phyloP scores from a whole-genome alignment of 1,140 invertebrate species.

The silkworm (Bombyx mori) region DNA sequence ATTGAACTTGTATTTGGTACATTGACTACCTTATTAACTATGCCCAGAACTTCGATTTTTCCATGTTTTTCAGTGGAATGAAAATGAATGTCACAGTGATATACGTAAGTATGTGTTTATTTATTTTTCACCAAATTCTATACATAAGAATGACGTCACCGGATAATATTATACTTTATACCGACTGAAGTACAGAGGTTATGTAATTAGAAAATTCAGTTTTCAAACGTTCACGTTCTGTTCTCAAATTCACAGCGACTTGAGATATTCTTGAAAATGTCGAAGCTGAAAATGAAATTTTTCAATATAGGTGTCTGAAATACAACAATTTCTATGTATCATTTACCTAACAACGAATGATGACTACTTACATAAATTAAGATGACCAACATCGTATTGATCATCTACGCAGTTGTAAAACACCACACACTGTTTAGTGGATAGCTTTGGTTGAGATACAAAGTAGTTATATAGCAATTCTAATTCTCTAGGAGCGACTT shows the following conservation, averaged over 20 bases:
- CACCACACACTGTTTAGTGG: slow-evolving; percentile 73
- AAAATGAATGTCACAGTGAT: too few species aligned
- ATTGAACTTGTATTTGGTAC: too few species aligned
- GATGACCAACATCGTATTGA: slow-evolving; percentile 48
- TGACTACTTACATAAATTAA: slow-evolving; percentile 54
- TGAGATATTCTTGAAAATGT: slow-evolving; percentile 77
- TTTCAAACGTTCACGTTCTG: slow-evolving; percentile 75
- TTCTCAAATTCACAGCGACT: slow-evolving; percentile 77
- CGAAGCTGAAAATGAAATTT: slow-evolving; percentile 67
- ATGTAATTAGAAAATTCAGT: slow-evolving; percentile 78
- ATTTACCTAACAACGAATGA: not conserved
- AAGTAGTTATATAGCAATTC: slow-evolving; percentile 83
- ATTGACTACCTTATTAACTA: too few species aligned
- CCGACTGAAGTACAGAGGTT: slow-evolving; percentile 68
- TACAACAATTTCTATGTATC: too few species aligned
- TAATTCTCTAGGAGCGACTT: slow-evolving; percentile 74
- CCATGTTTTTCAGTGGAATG: too few species aligned
- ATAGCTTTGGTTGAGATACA: slow-evolving; percentile 73
- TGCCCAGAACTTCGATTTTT: not conserved
- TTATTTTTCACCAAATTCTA: too few species aligned
- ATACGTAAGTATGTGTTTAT: not conserved
- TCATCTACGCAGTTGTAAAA: slow-evolving; percentile 71
- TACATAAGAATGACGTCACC: too few species aligned
- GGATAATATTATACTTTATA: slow-evolving; percentile 18
- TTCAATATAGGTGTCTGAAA: too few species aligned